Conservation (phyloP, 1,140 invertebrate genomes). For the Alviniconcha marisindica region DNA sequence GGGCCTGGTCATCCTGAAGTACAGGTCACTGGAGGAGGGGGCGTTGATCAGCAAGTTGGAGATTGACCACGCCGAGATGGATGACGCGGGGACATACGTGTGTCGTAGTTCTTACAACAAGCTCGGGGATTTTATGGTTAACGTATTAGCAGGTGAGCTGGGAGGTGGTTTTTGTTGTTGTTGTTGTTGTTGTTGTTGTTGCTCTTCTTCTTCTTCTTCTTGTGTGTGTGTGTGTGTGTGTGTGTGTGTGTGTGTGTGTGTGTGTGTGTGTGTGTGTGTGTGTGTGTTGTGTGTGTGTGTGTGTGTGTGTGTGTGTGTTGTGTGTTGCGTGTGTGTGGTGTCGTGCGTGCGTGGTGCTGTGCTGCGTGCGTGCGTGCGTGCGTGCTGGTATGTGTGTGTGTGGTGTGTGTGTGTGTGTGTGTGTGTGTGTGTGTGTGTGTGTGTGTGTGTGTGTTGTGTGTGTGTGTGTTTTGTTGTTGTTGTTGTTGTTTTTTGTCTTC, state of each 20-base stretch:
- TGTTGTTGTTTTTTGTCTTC: too few relatives aligned
- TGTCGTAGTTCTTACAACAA: conserved; percentile 42
- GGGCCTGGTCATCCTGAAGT: conserved; percentile 41
- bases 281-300: not conserved
- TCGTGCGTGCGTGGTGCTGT: too few relatives aligned
- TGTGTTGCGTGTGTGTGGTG: not conserved
- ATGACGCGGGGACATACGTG: conserved; percentile 48
- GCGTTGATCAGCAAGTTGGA: conserved; percentile 49
- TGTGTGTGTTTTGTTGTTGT: too few relatives aligned
- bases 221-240: not conserved
- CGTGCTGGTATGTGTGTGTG: too few relatives aligned
- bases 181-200: too few relatives aligned
- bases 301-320: not conserved
- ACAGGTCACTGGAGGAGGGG: conserved; percentile 39
- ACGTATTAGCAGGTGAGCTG: conserved; percentile 26
- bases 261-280: not conserved
- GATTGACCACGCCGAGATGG: conserved; percentile 51
- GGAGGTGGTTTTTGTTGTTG: too few relatives aligned
- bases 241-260: not conserved
- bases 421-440: too few relatives aligned
- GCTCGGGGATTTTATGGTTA: conserved; percentile 31
- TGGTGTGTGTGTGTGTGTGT: too few relatives aligned
- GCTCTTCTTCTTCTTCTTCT: too few relatives aligned
- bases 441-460: too few relatives aligned
- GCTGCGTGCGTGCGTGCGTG: too few relatives aligned